Evolutionary conservation across 2,888 invertebrate species (phyloP), one percentile per base, ranked within the genome.

Genomic region (Microplitis deprimator): DNA sequence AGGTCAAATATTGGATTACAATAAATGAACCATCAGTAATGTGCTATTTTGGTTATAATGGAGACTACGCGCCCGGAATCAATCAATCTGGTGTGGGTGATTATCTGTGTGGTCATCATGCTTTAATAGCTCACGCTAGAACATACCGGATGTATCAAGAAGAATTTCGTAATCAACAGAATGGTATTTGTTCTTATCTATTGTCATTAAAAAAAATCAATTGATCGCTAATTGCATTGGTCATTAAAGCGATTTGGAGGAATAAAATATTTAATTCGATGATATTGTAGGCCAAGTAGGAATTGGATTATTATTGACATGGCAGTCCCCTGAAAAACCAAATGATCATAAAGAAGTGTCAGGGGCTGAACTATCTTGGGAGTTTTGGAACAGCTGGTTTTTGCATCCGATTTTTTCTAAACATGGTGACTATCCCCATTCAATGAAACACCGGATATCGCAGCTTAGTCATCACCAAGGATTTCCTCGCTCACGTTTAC

Each of bases 11-110:
- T 79, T 96, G 96, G 95, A 92, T 94, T 13, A 96, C 96, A 0
- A 92, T 96, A 81, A 96, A 96, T 86, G 96, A 96, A 85, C 95
- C 95, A 1, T 92, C 91, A 90, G 91, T 92, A 82, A 91, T 92
- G 65, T 92, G 92, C 83, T 87, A 91, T 78, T 89, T 91, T 83
- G 92, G 92, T 6, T 93, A 92, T 81, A 93, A 92, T 0, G 74
- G 79, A 20, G 59, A 76, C 17, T 38, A 64, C 6, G 72, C 68
- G 6, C 77, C 77, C 75, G 83, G 82, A 6, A 65, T 87, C 17
- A 80, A 83, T 41, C 83, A 83, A 41, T 91, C 91, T 67, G 93
- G 93, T 5, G 84, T 92, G 17, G 92, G 91, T 0, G 92, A 92
- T 72, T 95, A 95, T 87, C 85, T 92, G 71, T 94, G 93, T 79